These are phyloP conservation scores for Falco peregrinus DNA, from an alignment of 2,797 vertebrate genomes.

Conservation along the genomic window DNA sequence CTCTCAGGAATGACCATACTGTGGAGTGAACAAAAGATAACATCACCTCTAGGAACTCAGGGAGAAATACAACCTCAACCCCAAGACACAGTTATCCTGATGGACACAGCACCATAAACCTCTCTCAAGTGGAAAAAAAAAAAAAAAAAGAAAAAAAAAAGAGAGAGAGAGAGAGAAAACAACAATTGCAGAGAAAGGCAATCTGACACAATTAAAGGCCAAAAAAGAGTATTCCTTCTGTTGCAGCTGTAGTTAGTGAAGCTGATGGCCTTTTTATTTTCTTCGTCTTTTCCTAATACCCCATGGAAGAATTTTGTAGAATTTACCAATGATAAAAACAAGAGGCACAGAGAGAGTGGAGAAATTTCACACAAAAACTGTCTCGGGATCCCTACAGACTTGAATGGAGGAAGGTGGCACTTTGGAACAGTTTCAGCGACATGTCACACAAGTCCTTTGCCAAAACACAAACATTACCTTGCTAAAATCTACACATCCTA, in stretches of 20 bases:
- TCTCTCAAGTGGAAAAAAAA: conserved; percentile 62
- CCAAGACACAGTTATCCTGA: conserved; percentile 70
- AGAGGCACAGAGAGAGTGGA: background rate
- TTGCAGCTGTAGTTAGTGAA: background rate
- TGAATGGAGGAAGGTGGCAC: background rate
- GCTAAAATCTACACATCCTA: conserved; percentile 38
- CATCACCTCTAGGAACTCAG: conserved; percentile 80
- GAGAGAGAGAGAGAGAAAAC: background rate
- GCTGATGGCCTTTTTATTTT: background rate
- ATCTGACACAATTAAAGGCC: conserved; percentile 71
- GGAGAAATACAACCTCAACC: conserved; percentile 78
- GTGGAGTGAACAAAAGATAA: conserved; percentile 81
- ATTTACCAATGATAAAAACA: background rate
- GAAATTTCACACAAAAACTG: background rate
- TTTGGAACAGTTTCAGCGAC: background rate
- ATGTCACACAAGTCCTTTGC: background rate
- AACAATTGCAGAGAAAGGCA: conserved; percentile 63
- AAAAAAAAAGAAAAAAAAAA: conserved; percentile 35
- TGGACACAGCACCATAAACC: conserved; percentile 76
- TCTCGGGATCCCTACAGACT: background rate
- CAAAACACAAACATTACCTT: conserved; percentile 47
- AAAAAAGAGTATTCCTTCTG: conserved; percentile 68
- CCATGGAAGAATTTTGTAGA: background rate
- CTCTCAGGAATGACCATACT: conserved; percentile 86
- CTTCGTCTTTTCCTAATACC: rapidly evolving